Base-by-base conservation (phyloP, 2,797 vertebrate genomes). In the Naso thynnoides region DNA sequence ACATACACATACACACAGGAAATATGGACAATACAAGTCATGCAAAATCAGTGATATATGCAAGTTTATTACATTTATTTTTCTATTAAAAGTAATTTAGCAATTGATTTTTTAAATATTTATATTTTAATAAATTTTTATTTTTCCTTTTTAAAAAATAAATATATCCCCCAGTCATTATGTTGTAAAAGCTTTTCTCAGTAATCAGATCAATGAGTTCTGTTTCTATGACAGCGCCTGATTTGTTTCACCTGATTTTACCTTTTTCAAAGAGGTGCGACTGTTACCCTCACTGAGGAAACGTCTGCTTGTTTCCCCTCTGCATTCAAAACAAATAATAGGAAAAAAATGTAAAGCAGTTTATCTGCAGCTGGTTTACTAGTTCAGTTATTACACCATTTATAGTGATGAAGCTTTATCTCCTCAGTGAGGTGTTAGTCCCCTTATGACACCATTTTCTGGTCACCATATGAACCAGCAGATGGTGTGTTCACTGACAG, bases 401-500 rank as follows among this genome's bases (percentile, higher is more conserved):
- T 33, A 33, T 9, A 33, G 6, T 7, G 31, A 33, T 1, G 6
- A 3, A 33, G 31, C 6, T 33, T 33, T 9, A 33, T 33, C 31
- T 39, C 13, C 3, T 39, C 9, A 14, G 45, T 21, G 21, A 2
- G 5, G 11, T 2, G 45, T 23, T 54, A 1, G 29, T 42, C 38
- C 11, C 19, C 15, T 47, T 55, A 6, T 55, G 49, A 56, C 57
- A 38, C 21, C 29, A 21, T 52, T 77, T 58, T 23, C 78, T 75
- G 55, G 21, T 75, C 41, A 42, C 57, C 70, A 67, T 58, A 14
- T 1, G 4, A 64, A 23, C 76, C 82, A 49, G 36, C 73, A 70
- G 79, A 72, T 50, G 71, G 42, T 52, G 60, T 5, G 63, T 74
- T 83, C 54, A 41, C 1, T 58, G 58, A 52, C 36, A 24, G 26